These are phyloP conservation scores for Hermaeophaga mercurialis DNA, from an alignment of 2,888 invertebrate genomes.

Conservation along the genomic window DNA sequence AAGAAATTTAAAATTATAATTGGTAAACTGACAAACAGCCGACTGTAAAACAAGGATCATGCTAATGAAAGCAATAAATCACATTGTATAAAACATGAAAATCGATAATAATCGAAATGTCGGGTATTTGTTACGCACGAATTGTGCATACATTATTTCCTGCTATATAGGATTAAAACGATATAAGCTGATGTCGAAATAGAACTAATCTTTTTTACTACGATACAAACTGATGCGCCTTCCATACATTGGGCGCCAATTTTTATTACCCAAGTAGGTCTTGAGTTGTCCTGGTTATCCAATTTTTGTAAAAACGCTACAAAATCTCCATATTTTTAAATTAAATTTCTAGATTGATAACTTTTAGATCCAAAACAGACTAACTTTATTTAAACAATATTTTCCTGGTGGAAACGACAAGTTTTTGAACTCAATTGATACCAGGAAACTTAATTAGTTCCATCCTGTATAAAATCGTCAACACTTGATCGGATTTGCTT, in stretches of 20 bases:
- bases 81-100: slow-evolving; percentile 29
- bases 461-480: background rate
- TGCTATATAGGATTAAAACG: slow-evolving; percentile 18
- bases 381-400: no score
- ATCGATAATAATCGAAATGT: slow-evolving; percentile 31
- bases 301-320: no score
- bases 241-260: no score
- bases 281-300: no score
- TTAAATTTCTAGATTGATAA: no score
- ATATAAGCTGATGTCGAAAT: background rate
- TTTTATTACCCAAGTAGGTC: no score
- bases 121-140: slow-evolving; percentile 33
- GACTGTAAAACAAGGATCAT: slow-evolving; percentile 24
- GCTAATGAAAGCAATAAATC: slow-evolving; percentile 29
- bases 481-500: slow-evolving; percentile 14
- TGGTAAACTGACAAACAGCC: slow-evolving; percentile 20
- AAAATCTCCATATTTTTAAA: no score
- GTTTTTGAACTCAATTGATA: no score
- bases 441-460: no score
- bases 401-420: no score
- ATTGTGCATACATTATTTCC: slow-evolving; percentile 27
- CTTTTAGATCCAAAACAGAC: no score
- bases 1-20: slow-evolving; percentile 18
- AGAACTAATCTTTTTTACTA: slow-evolving; percentile 32
- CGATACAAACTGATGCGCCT: slow-evolving; percentile 39